Percentiles rank a stretch among this genome's conserved stretches.
Conservation (phyloP, 2,888 invertebrate genomes). For the Dinocampus coccinellae region DNA sequence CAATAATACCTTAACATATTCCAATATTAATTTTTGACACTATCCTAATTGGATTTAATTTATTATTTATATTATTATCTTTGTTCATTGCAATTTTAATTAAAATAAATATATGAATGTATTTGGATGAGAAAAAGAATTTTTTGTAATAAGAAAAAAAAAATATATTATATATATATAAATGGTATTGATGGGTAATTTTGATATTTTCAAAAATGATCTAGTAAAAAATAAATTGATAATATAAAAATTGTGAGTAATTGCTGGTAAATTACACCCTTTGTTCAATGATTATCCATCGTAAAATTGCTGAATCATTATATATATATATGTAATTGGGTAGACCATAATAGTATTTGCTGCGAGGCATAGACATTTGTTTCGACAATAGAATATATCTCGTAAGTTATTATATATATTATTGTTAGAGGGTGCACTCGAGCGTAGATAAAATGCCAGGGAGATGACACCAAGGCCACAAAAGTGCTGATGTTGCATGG, state of each 20-base stretch:
- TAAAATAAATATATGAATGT: background rate
- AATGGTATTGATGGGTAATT: background rate
- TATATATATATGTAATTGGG: background rate
- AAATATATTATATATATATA: background rate
- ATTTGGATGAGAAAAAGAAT: background rate
- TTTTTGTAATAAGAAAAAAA: background rate
- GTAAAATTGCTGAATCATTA: constrained; percentile 21
- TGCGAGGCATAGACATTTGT: background rate
- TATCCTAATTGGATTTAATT: background rate
- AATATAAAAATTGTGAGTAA: constrained; percentile 3
- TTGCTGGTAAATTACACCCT: constrained; percentile 14
- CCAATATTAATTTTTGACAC: background rate
- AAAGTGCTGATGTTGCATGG: background rate
- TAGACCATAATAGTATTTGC: background rate
- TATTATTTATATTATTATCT: background rate
- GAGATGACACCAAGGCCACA: constrained; percentile 19
- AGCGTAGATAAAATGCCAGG: constrained; percentile 8
- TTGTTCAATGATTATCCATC: constrained; percentile 5
- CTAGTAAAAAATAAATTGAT: background rate
- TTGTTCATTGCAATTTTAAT: background rate
- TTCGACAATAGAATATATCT: background rate
- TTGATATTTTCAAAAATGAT: background rate
- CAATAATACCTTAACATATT: background rate
- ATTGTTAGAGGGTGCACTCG: constrained; percentile 14
- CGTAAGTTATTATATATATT: background rate